Conservation (phyloP, 2,113 vertebrate species). For the Gymnorhina tibicen region DNA sequence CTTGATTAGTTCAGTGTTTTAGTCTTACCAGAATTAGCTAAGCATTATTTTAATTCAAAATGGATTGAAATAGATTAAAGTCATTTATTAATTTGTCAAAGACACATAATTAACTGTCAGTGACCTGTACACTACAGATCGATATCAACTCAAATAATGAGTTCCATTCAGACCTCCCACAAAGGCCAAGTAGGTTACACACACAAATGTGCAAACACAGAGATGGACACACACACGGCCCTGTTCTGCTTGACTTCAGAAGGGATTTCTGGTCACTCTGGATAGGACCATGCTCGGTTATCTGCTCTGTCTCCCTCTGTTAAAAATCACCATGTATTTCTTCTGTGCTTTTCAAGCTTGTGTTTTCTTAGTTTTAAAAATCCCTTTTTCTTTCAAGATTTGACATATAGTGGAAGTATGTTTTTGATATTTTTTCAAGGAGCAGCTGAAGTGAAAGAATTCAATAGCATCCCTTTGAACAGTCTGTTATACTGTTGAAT, state of each 20-base stretch:
- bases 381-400: neutral
- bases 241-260: neutral
- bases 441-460: neutral
- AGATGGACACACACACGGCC: fast-evolving
- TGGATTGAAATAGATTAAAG: neutral
- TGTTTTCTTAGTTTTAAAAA: neutral
- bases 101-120: neutral
- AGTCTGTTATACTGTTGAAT: neutral
- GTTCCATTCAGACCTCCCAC: neutral
- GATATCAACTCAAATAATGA: neutral
- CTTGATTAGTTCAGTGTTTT: neutral
- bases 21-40: neutral
- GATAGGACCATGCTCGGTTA: neutral
- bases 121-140: neutral
- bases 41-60: neutral
- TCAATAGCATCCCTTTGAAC: neutral
- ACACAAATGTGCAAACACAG: neutral
- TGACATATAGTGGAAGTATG: neutral
- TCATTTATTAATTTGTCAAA: neutral
- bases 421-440: neutral
- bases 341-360: neutral
- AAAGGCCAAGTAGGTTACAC: neutral
- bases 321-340: neutral
- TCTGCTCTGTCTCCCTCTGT: neutral
- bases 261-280: neutral